Conservation (phyloP, 1,140 invertebrate genomes). For the Psix sp. region DNA sequence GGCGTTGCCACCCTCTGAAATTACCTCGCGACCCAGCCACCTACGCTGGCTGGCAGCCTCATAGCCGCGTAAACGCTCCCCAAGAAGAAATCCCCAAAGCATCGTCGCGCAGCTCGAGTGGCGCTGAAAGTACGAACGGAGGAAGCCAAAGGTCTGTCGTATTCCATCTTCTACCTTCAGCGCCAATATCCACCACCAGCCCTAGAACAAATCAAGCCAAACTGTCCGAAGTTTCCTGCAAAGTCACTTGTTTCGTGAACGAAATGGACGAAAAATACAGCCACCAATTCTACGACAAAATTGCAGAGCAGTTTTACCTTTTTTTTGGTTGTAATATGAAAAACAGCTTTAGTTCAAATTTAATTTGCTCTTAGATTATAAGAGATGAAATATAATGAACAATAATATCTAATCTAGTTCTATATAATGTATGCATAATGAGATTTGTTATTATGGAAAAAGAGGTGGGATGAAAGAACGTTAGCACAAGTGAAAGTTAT, state of each 20-base stretch:
- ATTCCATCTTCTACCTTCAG: slow-evolving; percentile 19
- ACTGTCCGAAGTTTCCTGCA: slow-evolving; percentile 44
- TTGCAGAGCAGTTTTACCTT: too few relatives aligned
- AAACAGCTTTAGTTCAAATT: too few relatives aligned
- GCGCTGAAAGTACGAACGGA: slow-evolving; percentile 30
- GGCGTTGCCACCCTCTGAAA: slow-evolving; percentile 6
- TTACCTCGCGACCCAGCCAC: slow-evolving; percentile 15
- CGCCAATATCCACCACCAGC: slow-evolving; percentile 39
- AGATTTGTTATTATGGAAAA: too few relatives aligned
- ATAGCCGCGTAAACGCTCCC: slow-evolving; percentile 50
- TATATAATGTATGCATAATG: too few relatives aligned
- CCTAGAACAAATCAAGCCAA: slow-evolving; percentile 39
- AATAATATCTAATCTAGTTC: too few relatives aligned
- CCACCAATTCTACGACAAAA: too few relatives aligned
- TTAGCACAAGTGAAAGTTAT: too few relatives aligned
- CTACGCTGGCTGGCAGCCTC: slow-evolving; percentile 20
- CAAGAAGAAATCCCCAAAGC: slow-evolving; percentile 58
- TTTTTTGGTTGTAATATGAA: too few relatives aligned
- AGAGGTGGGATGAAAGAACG: too few relatives aligned
- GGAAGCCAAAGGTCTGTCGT: slow-evolving; percentile 47
- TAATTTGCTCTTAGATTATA: too few relatives aligned
- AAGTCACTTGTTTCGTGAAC: slow-evolving; percentile 23
- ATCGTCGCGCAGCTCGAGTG: slow-evolving; percentile 46
- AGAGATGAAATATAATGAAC: too few relatives aligned
- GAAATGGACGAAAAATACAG: not conserved